Evolutionary conservation across 2,888 invertebrate genomes (phyloP), one percentile per base, ranked within the genome.

Genomic region (Aplocera efformata): DNA sequence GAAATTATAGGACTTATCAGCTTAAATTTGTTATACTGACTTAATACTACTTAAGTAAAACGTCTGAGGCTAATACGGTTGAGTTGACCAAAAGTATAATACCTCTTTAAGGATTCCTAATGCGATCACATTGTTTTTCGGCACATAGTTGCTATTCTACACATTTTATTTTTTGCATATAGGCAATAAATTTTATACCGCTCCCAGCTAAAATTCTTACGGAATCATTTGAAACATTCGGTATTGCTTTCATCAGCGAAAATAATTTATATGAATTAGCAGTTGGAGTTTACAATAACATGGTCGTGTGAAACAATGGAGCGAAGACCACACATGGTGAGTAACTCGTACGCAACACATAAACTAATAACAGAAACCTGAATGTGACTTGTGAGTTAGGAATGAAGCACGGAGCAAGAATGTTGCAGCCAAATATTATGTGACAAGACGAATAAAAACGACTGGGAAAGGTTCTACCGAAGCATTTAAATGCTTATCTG

Each of bases 231-330:
- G 11, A 17, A 17, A 38, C 22, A 29, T 35, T 42, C 13, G 22
- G 35, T 33, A 32, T 48, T 29, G 29, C 36, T 32, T 38, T 33
- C 29, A 36, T 30, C 37, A 33, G 26, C 27, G 21, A 46, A 30
- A 13, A 48, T 17, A 17, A 17, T 17, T 17, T 17, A 17, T 34
- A 53, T 42, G 30, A 53, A 42, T 49, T 45, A 41, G 37, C 33
- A 39, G 42, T 39, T 23, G 25, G 20, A 40, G 47, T 47, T 51
- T 51, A 48, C 49, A 53, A 56, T 52, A 56, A 55, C 47, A 54
- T 42, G 50, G 44, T 36, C 53, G 49, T 48, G 41, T 59, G 56
- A 51, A 58, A 67, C 65, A 65, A 63, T 67, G 42, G 53, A 45
- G 25, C 41, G 36, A 42, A 41, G 66, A 58, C 66, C 65, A 63